Evolutionary conservation across 1,140 invertebrate species (phyloP).

Genomic region (Macrostomum lignano): DNA sequence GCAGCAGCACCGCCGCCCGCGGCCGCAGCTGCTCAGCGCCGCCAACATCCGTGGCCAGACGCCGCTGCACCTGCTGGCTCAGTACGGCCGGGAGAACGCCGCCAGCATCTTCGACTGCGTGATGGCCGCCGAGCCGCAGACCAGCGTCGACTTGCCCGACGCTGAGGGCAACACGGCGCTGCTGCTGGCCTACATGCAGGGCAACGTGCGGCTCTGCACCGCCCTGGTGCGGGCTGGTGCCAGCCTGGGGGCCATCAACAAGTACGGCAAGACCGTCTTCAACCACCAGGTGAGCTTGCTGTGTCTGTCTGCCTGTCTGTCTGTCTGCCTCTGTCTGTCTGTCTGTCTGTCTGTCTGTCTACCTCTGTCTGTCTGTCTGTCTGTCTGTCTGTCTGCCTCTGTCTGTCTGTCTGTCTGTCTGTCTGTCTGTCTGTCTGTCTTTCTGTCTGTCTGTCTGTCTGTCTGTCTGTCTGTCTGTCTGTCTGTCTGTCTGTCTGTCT

Average conservation of each 20-base stretch:
- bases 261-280: slow-evolving; percentile 65
- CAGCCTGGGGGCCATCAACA: slow-evolving; percentile 58
- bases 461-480: too few species aligned
- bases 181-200: slow-evolving; percentile 67
- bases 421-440: too few species aligned
- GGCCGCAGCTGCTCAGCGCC: too few species aligned
- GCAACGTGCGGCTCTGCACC: slow-evolving; percentile 60
- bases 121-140: slow-evolving; percentile 63
- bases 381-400: not conserved
- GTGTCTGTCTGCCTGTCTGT: too few species aligned
- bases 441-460: too few species aligned
- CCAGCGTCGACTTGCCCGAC: slow-evolving; percentile 61
- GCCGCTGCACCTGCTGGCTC: slow-evolving; percentile 56
- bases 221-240: slow-evolving; percentile 55
- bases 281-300: slow-evolving; percentile 54
- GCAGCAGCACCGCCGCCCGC: too few species aligned
- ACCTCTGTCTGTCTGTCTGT: too few species aligned
- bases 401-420: not conserved
- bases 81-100: slow-evolving; percentile 55
- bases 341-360: too few species aligned
- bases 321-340: too few species aligned
- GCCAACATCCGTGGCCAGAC: too few species aligned
- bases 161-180: slow-evolving; percentile 45
- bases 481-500: too few species aligned
- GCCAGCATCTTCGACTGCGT: slow-evolving; percentile 74